Base-by-base conservation (phyloP, 2,888 invertebrate genomes). In the Macaria notata region DNA sequence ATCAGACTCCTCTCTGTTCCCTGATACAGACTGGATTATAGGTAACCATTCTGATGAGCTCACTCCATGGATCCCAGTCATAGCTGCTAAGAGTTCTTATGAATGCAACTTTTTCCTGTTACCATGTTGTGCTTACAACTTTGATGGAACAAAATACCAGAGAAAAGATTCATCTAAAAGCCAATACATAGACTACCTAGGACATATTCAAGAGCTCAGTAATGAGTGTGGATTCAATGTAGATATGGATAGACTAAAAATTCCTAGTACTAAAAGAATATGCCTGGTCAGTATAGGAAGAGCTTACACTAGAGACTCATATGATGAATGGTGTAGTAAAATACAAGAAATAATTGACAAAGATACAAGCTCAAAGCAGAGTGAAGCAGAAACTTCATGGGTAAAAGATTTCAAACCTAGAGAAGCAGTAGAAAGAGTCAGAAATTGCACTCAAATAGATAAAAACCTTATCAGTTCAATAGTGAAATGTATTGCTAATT, bases 41-140 rank as follows among this genome's bases (percentile, higher is more conserved):
- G 99, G 99, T 51, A 99, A 99, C 86, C 99, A 99, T 91, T 98
- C 98, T 9, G 99, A 99, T 92, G 99, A 99, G 82, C 87, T 99
- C n/a, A 99, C 99, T 6, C 98, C 99, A 0, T 99, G 99, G 99
- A 95, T 99, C 72, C 98, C 99, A 29, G 95, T 99, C 0, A 94
- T 99, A 70, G 96, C 99, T 31, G 94, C 97, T 0, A 93, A 93
- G 56, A 95, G 96, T 86, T 95, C 95, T 0, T 93, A 93, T 54
- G 90, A 90, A 33, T 95, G 96, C 57, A 95, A 95, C 58, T 98
- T 96, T 78, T 98, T 99, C 78, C 87, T 99, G 1, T 91, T 99
- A 9, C 99, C 99, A 0, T 99, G 99, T 80, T 99, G 99, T 84
- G 94, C 97, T 0, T 98, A 94, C 83, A 98, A 98, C 78, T 98